Conservation (phyloP, 2,888 invertebrate species). For the Exocentrus adspersus region DNA sequence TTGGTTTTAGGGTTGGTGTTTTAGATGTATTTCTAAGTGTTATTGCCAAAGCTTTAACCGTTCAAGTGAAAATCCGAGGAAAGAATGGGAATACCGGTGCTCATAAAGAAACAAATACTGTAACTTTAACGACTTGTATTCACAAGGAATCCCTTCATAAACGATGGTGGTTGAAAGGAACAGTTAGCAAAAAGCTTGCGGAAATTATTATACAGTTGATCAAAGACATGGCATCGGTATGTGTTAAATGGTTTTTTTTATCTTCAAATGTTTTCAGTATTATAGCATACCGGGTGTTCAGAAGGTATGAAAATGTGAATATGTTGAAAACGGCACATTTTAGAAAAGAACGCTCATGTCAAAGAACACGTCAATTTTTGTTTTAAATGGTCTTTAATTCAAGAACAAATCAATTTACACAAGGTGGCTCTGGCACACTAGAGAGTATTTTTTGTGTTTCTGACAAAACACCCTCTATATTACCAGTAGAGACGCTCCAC, state of each 20-base stretch:
- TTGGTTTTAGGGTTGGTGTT: slow-evolving; percentile 73
- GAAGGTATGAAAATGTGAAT: too few relatives aligned
- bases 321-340: too few relatives aligned
- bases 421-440: too few relatives aligned
- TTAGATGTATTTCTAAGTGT: slow-evolving; percentile 91
- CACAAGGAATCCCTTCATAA: slow-evolving; percentile 68
- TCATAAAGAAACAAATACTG: slow-evolving; percentile 66
- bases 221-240: slow-evolving; percentile 91
- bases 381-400: too few relatives aligned
- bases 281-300: too few relatives aligned
- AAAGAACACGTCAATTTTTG: too few relatives aligned
- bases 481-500: too few relatives aligned
- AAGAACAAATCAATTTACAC: too few relatives aligned
- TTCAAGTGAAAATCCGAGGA: slow-evolving; percentile 86
- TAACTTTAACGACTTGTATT: slow-evolving; percentile 70
- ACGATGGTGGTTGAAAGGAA: slow-evolving; percentile 89
- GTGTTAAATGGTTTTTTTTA: slow-evolving; percentile 47
- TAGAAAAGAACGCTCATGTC: too few relatives aligned
- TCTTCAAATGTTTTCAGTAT: too few relatives aligned
- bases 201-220: slow-evolving; percentile 88
- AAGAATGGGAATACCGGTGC: slow-evolving; percentile 66
- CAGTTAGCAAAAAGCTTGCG: slow-evolving; percentile 85
- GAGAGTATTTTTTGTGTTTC: too few relatives aligned
- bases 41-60: slow-evolving; percentile 88
- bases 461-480: too few relatives aligned